Base-by-base conservation (phyloP, 2,797 vertebrate genomes). In the Manis pentadactyla region DNA sequence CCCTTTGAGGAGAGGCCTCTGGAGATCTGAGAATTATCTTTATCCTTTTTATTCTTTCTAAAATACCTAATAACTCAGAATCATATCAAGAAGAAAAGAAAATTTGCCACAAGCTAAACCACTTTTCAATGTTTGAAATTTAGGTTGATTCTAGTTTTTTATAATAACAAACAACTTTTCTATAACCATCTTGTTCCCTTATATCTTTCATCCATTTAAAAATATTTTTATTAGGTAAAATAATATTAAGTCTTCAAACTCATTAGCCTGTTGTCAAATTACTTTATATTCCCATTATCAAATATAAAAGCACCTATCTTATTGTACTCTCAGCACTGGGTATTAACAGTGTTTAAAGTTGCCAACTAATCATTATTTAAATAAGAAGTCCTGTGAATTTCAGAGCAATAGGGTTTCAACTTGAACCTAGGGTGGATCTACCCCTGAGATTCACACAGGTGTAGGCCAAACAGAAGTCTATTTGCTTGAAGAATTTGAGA, bases 1-100 rank as follows among this genome's bases (percentile, higher is more conserved):
- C 2, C 71, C 57, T 89, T 93, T 91, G 46, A 95, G 57, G 17
- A 14, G 19, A 94, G 9, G 5, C 21, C 46, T 82, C 57, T 79
- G 29, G 21, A 69, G 74, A 66, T 66, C 81, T 93, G 29, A 74
- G n/a, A 77, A 86, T 73, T 86, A 53, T 51, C 34, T 90, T 92
- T 85, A 55, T 90, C 37, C 15, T 79, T 55, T 34, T 92, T 93
- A 96, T 81, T 64, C 71, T 84, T 88, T 66, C 63, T 81, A 69
- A 64, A 93, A 86, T 64, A 77, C 69, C 37, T 75, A 57, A 66
- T 71, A 64, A 81, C 42, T 78, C 29, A 91, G 68, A 86, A 69
- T 78, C 31, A 18, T 46, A 59, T 68, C 79, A 95, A 74, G 37
- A 88, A 78, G 25, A 42, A 61, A 75, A 61, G 87, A 96, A 88